phyloP scores from a whole-genome alignment of 2,888 invertebrate species.

The Drosophila tanythrix region DNA sequence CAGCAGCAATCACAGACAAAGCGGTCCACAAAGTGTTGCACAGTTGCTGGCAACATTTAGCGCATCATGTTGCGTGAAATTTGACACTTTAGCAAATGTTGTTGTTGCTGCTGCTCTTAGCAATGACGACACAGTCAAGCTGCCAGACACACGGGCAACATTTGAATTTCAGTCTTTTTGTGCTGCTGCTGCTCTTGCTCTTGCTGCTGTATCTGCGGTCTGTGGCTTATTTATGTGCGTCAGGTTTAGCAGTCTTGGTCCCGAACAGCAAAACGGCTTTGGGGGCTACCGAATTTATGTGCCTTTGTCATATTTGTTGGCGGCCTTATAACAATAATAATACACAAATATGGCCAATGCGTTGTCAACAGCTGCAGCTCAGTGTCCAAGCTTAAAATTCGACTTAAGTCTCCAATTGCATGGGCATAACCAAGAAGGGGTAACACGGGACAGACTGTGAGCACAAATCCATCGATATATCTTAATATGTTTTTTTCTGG shows the following conservation, averaged over 20 bases:
- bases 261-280: conserved; percentile 22
- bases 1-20: conserved; percentile 44
- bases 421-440: neutral
- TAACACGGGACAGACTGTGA: neutral
- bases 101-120: conserved; percentile 39
- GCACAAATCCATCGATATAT: neutral
- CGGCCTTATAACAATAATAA: conserved; percentile 73
- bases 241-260: conserved; percentile 21
- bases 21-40: conserved; percentile 51
- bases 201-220: conserved; percentile 41
- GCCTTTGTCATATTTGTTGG: conserved; percentile 77
- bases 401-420: neutral
- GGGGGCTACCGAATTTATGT: conserved; percentile 77
- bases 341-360: conserved; percentile 77
- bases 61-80: conserved; percentile 81
- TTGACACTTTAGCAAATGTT: conserved; percentile 75
- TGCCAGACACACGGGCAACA: conserved; percentile 74
- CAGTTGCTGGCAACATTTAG: conserved; percentile 78
- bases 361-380: conserved; percentile 65
- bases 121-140: conserved; percentile 58
- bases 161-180: conserved; percentile 43
- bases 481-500: neutral
- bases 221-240: conserved; percentile 59
- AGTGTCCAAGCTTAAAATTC: conserved; percentile 40
- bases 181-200: conserved; percentile 15